Evolutionary conservation across 1,140 invertebrate genomes (phyloP).

Genomic region (Nephotettix cincticeps): DNA sequence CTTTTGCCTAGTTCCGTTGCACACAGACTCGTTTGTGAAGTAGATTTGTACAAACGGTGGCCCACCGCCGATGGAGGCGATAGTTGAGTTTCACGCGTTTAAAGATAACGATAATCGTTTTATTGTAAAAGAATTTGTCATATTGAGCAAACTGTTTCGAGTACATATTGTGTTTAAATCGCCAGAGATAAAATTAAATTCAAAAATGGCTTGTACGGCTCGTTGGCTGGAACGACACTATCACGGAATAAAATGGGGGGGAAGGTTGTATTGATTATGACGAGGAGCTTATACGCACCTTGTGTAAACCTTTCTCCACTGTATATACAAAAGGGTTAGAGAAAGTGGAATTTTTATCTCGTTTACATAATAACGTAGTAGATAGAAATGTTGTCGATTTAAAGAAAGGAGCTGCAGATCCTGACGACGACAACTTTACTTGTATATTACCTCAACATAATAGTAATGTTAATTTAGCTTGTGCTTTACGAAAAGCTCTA

Average conservation of each 20-base stretch:
- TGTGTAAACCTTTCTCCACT: background rate
- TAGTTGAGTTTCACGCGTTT: background rate
- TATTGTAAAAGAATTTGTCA: background rate
- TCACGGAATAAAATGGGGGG: background rate
- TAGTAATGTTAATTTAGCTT: no score
- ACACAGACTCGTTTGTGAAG: background rate
- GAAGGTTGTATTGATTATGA: background rate
- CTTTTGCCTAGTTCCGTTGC: background rate
- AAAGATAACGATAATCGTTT: background rate
- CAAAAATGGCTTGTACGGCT: background rate
- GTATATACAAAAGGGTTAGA: background rate
- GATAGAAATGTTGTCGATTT: no score
- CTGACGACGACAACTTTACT: no score
- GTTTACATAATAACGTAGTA: background rate
- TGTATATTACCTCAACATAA: no score
- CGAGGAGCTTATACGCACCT: background rate
- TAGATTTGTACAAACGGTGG: background rate
- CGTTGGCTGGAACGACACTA: background rate
- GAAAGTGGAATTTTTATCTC: no score
- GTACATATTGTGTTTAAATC: background rate
- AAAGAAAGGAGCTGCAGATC: no score
- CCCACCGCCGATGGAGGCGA: background rate
- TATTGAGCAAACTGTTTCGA: background rate
- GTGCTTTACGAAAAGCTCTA: no score
- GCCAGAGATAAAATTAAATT: background rate